Percentiles rank a stretch among this genome's conserved stretches.
phyloP scores from a whole-genome alignment of 2,888 invertebrate genomes.

The Amphipoea oculea region DNA sequence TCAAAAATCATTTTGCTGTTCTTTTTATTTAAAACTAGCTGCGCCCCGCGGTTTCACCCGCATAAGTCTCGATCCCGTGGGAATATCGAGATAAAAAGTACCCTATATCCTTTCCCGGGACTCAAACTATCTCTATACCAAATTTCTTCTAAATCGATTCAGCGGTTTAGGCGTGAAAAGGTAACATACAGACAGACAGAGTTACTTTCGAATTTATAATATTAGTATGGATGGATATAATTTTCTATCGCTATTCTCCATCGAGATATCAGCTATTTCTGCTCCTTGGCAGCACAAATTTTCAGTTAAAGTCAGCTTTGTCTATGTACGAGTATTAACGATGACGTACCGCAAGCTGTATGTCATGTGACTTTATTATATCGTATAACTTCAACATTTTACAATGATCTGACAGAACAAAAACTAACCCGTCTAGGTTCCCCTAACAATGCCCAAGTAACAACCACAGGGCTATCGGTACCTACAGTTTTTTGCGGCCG shows the following conservation, averaged over 20 bases:
- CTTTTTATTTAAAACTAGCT: no score
- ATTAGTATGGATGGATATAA: neutral
- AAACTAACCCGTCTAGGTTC: neutral
- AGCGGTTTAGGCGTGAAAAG: no score
- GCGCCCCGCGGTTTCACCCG: no score
- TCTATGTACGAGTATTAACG: neutral
- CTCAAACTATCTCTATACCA: no score
- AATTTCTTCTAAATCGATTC: no score
- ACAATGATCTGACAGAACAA: constrained; percentile 3
- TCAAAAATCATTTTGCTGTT: neutral
- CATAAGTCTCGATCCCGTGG: no score
- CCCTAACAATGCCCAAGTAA: constrained; percentile 40
- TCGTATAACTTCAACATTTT: neutral
- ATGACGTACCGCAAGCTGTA: neutral
- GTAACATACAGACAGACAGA: no score
- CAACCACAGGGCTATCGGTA: constrained; percentile 38
- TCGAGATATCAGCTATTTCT: neutral
- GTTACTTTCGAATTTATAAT: no score
- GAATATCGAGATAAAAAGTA: no score
- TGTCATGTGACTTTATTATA: neutral
- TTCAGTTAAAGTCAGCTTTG: neutral
- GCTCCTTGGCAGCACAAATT: neutral
- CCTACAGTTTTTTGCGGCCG: constrained; percentile 37
- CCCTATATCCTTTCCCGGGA: no score
- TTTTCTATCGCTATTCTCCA: neutral